Conservation (phyloP, 2,888 invertebrate species). For the Formica aserva region DNA sequence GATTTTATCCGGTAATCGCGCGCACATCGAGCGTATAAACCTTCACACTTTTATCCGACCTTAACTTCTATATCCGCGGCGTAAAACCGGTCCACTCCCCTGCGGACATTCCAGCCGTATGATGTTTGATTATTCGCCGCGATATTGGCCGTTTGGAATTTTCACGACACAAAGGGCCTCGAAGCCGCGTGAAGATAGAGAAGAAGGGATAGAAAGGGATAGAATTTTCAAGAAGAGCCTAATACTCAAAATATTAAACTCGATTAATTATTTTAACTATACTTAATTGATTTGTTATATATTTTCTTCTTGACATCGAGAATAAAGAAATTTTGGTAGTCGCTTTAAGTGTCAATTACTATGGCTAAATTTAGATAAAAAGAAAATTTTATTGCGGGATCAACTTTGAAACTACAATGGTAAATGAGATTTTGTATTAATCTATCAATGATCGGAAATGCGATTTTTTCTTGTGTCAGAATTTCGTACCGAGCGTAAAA, state of each 20-base stretch:
- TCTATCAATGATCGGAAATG: neutral
- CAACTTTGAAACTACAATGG: conserved; percentile 1
- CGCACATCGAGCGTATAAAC: conserved; percentile 29
- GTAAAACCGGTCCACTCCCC: neutral
- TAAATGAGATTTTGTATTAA: conserved; percentile 17
- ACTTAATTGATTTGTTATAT: neutral
- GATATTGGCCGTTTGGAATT: neutral
- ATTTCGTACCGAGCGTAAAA: neutral
- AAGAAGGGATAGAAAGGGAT: neutral
- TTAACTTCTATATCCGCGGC: conserved; percentile 7
- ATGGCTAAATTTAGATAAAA: conserved; percentile 1
- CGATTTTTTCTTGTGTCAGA: neutral
- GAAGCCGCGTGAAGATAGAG: neutral
- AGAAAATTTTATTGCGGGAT: neutral
- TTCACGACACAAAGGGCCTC: neutral
- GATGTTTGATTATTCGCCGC: conserved; percentile 4
- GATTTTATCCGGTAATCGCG: conserved; percentile 45
- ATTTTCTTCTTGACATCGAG: neutral
- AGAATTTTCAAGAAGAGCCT: neutral
- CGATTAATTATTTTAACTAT: neutral
- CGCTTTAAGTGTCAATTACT: neutral
- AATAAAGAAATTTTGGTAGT: neutral
- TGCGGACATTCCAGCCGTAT: neutral
- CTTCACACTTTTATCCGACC: conserved; percentile 31
- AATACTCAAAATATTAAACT: neutral